Conservation (phyloP, 2,797 vertebrate genomes). For the Clarias fuscus region DNA sequence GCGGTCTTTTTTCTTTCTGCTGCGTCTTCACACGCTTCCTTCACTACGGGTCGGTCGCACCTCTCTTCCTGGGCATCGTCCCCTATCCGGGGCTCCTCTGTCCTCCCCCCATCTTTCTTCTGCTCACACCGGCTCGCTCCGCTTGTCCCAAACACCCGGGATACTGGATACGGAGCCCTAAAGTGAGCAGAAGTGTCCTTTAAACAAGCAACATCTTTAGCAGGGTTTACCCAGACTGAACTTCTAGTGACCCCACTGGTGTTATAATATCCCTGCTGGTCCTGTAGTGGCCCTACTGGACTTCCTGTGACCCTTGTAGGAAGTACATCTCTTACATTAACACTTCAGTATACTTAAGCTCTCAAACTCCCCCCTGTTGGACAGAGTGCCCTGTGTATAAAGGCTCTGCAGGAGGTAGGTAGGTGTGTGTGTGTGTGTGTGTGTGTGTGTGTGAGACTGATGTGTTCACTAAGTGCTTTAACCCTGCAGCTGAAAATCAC, state of each 20-base stretch:
- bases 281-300: background rate
- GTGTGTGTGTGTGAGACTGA: background rate
- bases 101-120: conserved; percentile 25
- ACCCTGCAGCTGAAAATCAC: background rate
- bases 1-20: background rate
- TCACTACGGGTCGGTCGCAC: background rate
- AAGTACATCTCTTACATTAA: background rate
- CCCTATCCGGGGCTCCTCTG: background rate
- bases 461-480: background rate
- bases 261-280: background rate
- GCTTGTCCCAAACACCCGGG: conserved; percentile 27
- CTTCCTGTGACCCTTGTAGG: background rate
- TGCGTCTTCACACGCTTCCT: background rate
- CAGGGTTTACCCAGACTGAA: background rate
- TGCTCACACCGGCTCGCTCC: conserved; percentile 11
- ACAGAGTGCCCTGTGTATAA: no score
- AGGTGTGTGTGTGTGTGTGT: no score
- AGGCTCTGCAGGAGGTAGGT: background rate
- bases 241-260: no score
- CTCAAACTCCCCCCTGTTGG: background rate
- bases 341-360: background rate
- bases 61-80: background rate
- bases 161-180: conserved; percentile 6
- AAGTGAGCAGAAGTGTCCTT: background rate
- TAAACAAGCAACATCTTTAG: background rate